Evolutionary conservation across 2,888 invertebrate species (phyloP).

Genomic region (Rugalucina vietnamica): DNA sequence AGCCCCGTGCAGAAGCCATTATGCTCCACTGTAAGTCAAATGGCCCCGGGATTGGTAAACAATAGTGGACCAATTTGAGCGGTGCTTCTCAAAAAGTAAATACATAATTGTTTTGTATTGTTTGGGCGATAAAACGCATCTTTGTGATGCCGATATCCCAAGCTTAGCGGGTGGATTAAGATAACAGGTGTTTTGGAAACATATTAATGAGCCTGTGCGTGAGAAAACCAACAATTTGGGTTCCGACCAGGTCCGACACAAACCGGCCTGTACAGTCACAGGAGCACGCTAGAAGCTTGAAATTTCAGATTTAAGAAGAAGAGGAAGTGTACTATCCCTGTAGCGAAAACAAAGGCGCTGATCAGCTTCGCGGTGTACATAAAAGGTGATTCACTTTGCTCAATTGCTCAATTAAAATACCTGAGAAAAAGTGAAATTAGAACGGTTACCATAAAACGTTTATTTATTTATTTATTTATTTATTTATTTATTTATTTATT

Average conservation of each 20-base stretch:
- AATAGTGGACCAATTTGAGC: slow-evolving; percentile 1
- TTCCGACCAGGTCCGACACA: too few species aligned
- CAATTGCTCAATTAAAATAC: background rate
- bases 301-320: too few species aligned
- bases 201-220: too few species aligned
- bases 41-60: slow-evolving; percentile 1
- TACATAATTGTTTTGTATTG: background rate
- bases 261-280: too few species aligned
- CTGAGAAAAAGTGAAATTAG: background rate
- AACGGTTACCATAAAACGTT: too few species aligned
- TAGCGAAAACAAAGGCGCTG: too few species aligned
- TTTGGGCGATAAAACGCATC: background rate
- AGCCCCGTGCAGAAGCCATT: background rate
- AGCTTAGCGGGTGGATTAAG: background rate
- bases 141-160: slow-evolving; percentile 9
- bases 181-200: background rate
- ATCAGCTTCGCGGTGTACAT: too few species aligned
- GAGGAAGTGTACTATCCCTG: too few species aligned
- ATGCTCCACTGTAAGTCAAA: slow-evolving; percentile 2
- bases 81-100: background rate
- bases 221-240: too few species aligned
- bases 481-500: too few species aligned
- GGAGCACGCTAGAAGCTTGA: too few species aligned
- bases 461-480: too few species aligned
- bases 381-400: background rate